phyloP scores from a whole-genome alignment of 2,888 invertebrate species.

The Tipula vernalis region DNA sequence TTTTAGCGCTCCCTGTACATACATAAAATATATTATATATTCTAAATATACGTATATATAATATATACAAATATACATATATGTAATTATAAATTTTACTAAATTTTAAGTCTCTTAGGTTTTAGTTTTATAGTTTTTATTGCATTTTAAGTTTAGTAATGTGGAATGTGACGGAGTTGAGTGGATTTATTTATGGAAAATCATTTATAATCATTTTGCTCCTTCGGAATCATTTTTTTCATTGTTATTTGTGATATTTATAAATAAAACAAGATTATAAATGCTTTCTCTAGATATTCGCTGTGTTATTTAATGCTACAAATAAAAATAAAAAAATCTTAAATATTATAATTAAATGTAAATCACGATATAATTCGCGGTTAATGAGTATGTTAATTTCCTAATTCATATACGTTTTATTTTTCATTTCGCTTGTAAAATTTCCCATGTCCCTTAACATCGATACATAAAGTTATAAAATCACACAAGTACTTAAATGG shows the following conservation, averaged over 20 bases:
- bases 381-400: not conserved
- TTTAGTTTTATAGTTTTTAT: not conserved
- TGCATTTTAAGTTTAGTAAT: not conserved
- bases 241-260: constrained; percentile 4
- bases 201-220: not conserved
- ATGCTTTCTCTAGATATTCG: not conserved
- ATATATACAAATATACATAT: not conserved
- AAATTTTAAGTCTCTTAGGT: not conserved
- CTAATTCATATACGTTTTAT: not conserved
- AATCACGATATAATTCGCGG: not conserved
- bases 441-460: not conserved
- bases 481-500: not conserved
- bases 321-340: not conserved
- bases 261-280: not conserved
- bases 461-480: not conserved
- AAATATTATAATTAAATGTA: not conserved
- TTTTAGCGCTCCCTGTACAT: no score
- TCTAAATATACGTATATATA: not conserved
- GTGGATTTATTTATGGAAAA: not conserved
- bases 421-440: not conserved
- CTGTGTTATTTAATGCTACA: not conserved
- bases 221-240: not conserved
- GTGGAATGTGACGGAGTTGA: not conserved
- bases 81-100: not conserved
- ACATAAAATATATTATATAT: not conserved